Evolutionary conservation across 2,113 vertebrate species (phyloP).

Genomic region (Lanius ludovicianus): DNA sequence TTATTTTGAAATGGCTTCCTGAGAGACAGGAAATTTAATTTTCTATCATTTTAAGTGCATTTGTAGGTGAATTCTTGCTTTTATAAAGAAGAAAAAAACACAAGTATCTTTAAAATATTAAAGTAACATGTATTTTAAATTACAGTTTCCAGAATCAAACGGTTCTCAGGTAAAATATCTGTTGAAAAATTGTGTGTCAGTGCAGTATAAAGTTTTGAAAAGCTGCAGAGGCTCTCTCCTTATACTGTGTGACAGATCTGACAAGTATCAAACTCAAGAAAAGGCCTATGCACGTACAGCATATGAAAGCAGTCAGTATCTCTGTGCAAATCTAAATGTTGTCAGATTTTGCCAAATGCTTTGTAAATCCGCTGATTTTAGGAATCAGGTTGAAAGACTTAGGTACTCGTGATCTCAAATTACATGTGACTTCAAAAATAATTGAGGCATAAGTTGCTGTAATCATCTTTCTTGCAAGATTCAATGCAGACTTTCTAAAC

Average conservation of each 20-base stretch:
- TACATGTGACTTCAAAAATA: not conserved
- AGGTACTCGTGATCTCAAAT: not conserved
- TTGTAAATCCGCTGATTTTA: not conserved
- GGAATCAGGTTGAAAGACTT: not conserved
- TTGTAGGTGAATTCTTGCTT: not conserved
- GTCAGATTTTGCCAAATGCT: not conserved
- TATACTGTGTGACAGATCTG: not conserved
- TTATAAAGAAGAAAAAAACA: not conserved
- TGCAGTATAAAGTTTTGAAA: not conserved
- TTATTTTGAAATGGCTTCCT: slow-evolving; percentile 8
- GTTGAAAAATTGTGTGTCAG: not conserved
- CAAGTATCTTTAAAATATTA: not conserved
- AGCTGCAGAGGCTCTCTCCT: not conserved
- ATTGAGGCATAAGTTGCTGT: not conserved
- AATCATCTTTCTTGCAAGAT: not conserved
- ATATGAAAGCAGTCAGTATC: not conserved
- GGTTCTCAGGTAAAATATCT: not conserved
- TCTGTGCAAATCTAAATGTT: not conserved
- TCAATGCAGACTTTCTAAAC: not conserved
- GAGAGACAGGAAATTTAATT: not conserved
- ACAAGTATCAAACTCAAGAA: not conserved
- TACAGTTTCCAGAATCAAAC: not conserved
- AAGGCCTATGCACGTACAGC: not conserved
- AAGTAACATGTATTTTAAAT: not conserved
- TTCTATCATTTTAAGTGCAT: not conserved